Evolutionary conservation across 2,113 vertebrate species (phyloP).

Genomic region (Apeltes quadracus): DNA sequence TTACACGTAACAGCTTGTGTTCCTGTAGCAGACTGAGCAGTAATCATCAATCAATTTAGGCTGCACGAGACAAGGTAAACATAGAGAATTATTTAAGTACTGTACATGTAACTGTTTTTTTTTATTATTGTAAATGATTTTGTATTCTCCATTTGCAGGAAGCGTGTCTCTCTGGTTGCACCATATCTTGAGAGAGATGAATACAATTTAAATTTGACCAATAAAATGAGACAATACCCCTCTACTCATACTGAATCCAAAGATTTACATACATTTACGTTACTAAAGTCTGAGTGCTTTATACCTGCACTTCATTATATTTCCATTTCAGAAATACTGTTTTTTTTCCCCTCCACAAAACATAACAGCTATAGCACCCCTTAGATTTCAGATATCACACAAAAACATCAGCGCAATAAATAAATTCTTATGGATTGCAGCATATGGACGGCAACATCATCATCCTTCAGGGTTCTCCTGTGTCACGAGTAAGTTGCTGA

Average conservation of each 20-base stretch:
- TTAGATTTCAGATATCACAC: neutral
- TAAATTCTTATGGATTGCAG: neutral
- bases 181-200: neutral
- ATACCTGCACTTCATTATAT: neutral
- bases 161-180: neutral
- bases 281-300: neutral
- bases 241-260: neutral
- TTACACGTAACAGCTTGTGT: constrained; percentile 48
- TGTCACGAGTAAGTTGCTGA: neutral
- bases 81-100: neutral
- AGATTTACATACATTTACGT: no score
- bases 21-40: constrained; percentile 33
- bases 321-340: neutral
- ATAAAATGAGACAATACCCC: neutral
- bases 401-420: neutral
- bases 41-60: constrained; percentile 51
- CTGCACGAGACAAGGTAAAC: constrained; percentile 5
- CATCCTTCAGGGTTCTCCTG: neutral
- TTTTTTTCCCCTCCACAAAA: neutral
- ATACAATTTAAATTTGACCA: neutral
- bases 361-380: neutral
- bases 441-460: no score
- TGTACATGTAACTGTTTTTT: neutral
- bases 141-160: neutral
- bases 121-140: neutral